These are phyloP conservation scores for Chrysolina oricalcia DNA, from an alignment of 2,888 invertebrate genomes.

Conservation along the genomic window DNA sequence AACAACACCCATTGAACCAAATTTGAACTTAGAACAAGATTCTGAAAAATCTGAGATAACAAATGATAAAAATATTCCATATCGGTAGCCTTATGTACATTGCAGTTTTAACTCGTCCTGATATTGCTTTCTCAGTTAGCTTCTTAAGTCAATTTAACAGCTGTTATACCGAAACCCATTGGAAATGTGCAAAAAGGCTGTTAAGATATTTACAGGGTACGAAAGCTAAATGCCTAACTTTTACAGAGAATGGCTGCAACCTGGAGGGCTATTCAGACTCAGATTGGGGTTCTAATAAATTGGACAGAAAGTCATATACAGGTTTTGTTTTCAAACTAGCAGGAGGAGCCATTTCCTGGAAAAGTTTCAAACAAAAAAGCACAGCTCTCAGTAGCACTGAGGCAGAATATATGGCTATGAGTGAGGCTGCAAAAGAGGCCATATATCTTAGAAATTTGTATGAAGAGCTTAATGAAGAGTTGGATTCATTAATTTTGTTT, in stretches of 20 bases:
- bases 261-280: too few species aligned
- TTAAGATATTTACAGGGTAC: conserved; percentile 39
- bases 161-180: too few species aligned
- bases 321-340: conserved; percentile 58
- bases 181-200: conserved; percentile 36
- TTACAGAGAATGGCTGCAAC: background rate
- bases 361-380: too few species aligned
- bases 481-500: conserved; percentile 28
- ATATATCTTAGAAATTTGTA: conserved; percentile 41
- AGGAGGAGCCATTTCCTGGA: too few species aligned
- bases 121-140: conserved; percentile 52
- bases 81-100: conserved; percentile 46
- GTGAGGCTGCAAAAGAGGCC: conserved; percentile 57
- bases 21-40: too few species aligned
- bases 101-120: conserved; percentile 49
- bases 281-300: conserved; percentile 51
- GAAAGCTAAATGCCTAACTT: conserved; percentile 11
- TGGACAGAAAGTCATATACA: conserved; percentile 68
- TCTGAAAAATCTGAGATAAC: too few species aligned
- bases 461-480: conserved; percentile 29
- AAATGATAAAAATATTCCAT: conserved; percentile 24
- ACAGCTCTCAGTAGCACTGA: conserved; percentile 57
- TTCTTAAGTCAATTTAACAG: too few species aligned
- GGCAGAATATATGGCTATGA: conserved; percentile 61
- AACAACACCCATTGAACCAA: conserved; percentile 41